Base-by-base conservation (phyloP, 2,797 vertebrate genomes). In the Champsocephalus esox region DNA sequence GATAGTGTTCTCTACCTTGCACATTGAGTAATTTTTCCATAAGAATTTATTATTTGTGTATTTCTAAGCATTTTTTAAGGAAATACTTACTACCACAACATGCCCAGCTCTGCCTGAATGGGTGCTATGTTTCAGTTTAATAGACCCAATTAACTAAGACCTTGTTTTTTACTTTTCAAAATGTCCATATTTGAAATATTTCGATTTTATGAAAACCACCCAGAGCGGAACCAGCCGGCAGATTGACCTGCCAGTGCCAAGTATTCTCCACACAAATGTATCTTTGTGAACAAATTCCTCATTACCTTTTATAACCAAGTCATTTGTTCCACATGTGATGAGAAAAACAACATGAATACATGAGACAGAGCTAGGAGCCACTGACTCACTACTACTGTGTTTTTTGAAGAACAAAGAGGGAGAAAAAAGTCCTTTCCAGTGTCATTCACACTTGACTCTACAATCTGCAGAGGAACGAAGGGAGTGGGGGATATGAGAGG, bases 331-430 rank as follows among this genome's bases (percentile, higher is more conserved):
- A 76, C 54, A 48, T 8, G 44, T 75, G 56, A 78, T 66, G 21
- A 78, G 80, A 19, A 73, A 74, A 59, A 70, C 51, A 32, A 46
- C 52, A 73, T 21, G 44, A 60, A 77, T 41, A 65, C 77, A 79
- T 12, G 75, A 54, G 56, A 67, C 32, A 67, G 62, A 68, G 55
- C 73, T 34, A 55, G 83, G 86, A 89, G 80, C 76, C 34, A 68
- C 77, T 92, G 90, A 94, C 81, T 93, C 91, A 92, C 89, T 70
- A 56, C 76, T 57, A 24, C 64, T 52, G 44, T 60, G 55, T 81
- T 83, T 79, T 70, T 70, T 7, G 59, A 77, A 74, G 52, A 75
- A 58, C 73, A 66, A 57, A 70, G 28, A 24, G 10, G 8, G 24
- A 19, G 10, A 8, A 21, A 46, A 32, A 56, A 57, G 67, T 77